Conservation (phyloP, 1,140 invertebrate species). For the Hestina assimilis region DNA sequence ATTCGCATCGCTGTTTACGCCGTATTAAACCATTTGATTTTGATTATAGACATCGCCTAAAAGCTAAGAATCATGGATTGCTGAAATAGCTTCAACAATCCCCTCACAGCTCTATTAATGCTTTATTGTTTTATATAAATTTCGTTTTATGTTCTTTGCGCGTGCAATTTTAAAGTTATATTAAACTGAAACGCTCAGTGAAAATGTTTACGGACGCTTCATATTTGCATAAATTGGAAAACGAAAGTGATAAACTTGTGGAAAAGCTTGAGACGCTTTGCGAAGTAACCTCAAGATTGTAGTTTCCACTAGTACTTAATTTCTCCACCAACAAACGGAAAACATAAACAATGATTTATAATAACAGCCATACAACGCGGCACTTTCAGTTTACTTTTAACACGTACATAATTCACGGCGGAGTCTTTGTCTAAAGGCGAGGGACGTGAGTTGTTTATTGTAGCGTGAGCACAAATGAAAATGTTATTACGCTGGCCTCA, state of each 20-base stretch:
- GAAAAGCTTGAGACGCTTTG: constrained; percentile 2
- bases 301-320: constrained; percentile 70
- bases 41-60: constrained; percentile 55
- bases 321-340: constrained; percentile 72
- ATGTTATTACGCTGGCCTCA: constrained; percentile 71
- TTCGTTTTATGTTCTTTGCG: not conserved
- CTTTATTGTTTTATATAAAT: not conserved
- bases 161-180: not conserved
- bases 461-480: constrained; percentile 75
- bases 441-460: constrained; percentile 77
- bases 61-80: constrained; percentile 28
- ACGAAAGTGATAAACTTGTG: constrained; percentile 18
- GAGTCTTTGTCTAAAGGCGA: constrained; percentile 75
- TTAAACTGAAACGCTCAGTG: constrained; percentile 3
- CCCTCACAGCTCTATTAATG: constrained; percentile 10
- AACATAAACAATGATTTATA: constrained; percentile 79
- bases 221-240: constrained; percentile 24
- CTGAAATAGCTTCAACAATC: constrained; percentile 22
- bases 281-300: constrained; percentile 42
- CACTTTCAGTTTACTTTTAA: constrained; percentile 78
- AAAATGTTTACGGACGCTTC: not conserved
- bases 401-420: constrained; percentile 76
- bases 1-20: constrained; percentile 63
- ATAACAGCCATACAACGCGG: constrained; percentile 71
- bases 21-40: constrained; percentile 70